Percentiles rank a stretch among this genome's conserved stretches.
phyloP scores from a whole-genome alignment of 2,888 invertebrate species.

The Drosophila diplacantha region DNA sequence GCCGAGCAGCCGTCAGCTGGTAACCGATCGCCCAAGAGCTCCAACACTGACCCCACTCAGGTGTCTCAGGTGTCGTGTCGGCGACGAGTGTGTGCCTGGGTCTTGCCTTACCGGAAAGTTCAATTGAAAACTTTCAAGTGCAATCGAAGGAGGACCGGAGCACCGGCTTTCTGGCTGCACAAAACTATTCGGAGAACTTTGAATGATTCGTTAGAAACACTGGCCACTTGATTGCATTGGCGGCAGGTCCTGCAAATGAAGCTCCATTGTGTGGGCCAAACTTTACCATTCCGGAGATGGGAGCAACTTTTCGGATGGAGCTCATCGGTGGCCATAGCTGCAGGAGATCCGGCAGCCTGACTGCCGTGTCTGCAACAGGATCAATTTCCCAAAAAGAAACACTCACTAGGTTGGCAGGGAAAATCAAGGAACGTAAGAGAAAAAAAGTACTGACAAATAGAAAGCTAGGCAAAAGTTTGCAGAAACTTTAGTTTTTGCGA shows the following conservation, averaged over 20 bases:
- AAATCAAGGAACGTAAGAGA: not conserved
- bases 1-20: constrained; percentile 1
- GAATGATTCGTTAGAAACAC: constrained; percentile 38
- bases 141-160: constrained; percentile 39
- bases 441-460: not conserved
- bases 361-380: constrained; percentile 12
- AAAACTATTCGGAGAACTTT: constrained; percentile 16
- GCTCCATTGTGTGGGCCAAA: constrained; percentile 31
- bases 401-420: not conserved
- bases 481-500: constrained; percentile 13
- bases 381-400: constrained; percentile 8
- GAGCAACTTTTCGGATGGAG: constrained; percentile 19
- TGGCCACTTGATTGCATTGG: constrained; percentile 28
- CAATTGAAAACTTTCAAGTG: constrained; percentile 66
- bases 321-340: constrained; percentile 13
- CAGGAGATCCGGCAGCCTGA: constrained; percentile 3
- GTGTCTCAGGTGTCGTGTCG: constrained; percentile 33
- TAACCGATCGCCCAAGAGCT: constrained; percentile 30
- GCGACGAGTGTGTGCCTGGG: not conserved
- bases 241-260: constrained; percentile 25
- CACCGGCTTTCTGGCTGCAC: constrained; percentile 1
- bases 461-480: constrained; percentile 21
- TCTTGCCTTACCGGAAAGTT: constrained; percentile 47
- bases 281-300: constrained; percentile 5
- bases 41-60: constrained; percentile 42